phyloP scores from a whole-genome alignment of 2,797 vertebrate genomes.

The Paguma larvata region DNA sequence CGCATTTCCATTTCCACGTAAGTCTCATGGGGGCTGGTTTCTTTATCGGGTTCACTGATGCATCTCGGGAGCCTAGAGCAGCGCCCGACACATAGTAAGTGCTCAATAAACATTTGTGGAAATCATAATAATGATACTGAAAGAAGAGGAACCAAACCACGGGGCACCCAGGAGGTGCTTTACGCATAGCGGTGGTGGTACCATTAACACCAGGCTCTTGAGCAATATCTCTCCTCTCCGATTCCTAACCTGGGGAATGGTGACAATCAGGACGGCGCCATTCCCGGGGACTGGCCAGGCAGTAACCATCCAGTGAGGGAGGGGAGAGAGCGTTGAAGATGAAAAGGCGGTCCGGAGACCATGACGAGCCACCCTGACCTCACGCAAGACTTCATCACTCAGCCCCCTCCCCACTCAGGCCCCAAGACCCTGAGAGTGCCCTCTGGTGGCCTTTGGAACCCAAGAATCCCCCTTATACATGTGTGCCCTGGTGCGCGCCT shows the following conservation, averaged over 20 bases:
- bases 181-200: neutral
- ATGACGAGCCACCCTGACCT: neutral
- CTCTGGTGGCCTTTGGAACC: rapidly evolving
- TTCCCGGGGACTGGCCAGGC: neutral
- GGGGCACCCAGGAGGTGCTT: too few relatives aligned
- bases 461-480: neutral
- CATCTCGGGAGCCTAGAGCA: neutral
- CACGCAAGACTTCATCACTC: rapidly evolving
- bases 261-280: rapidly evolving
- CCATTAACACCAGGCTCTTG: neutral
- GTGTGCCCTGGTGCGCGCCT: too few relatives aligned
- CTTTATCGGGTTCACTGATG: neutral
- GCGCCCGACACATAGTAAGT: neutral
- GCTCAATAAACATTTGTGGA: neutral
- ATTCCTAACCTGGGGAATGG: neutral
- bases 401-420: rapidly evolving
- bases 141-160: neutral
- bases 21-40: neutral
- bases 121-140: neutral
- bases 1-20: neutral
- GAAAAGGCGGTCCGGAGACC: neutral
- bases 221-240: neutral
- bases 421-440: too few relatives aligned
- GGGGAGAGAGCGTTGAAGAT: neutral
- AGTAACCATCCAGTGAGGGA: rapidly evolving